Conservation (phyloP, 2,113 vertebrate species). For the Heterotis niloticus region DNA sequence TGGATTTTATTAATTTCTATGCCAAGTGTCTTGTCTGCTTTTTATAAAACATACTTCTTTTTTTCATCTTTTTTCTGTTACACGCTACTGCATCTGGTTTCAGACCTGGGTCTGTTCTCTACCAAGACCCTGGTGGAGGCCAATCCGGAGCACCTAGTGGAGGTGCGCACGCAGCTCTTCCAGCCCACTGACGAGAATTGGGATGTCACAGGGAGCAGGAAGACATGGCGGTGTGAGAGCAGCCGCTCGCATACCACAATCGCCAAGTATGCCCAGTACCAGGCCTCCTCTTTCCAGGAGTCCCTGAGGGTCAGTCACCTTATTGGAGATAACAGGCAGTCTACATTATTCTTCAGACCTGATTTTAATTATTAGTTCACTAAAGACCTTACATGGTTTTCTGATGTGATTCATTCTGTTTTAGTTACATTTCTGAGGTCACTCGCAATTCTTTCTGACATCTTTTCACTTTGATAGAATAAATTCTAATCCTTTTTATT, state of each 20-base stretch:
- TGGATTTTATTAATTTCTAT: background rate
- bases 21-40: background rate
- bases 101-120: slow-evolving; percentile 95
- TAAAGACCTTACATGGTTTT: background rate
- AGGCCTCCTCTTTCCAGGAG: slow-evolving; percentile 98
- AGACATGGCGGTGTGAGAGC: slow-evolving; percentile 97
- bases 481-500: no score
- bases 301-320: slow-evolving; percentile 81
- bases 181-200: slow-evolving; percentile 97
- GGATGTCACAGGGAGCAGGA: slow-evolving; percentile 88
- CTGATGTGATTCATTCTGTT: no score
- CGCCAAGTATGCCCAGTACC: slow-evolving; percentile 96
- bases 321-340: no score
- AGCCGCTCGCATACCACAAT: slow-evolving; percentile 94
- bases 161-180: slow-evolving; percentile 90
- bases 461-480: no score
- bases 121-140: slow-evolving; percentile 97
- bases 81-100: background rate
- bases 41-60: background rate
- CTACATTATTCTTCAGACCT: background rate
- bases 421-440: no score
- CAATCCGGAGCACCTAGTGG: slow-evolving; percentile 93
- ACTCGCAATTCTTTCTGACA: no score
- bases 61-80: background rate
- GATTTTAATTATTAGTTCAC: background rate